Evolutionary conservation across 2,113 vertebrate species (phyloP), one percentile per base, ranked within the genome.

Genomic region (Raja brachyura): DNA sequence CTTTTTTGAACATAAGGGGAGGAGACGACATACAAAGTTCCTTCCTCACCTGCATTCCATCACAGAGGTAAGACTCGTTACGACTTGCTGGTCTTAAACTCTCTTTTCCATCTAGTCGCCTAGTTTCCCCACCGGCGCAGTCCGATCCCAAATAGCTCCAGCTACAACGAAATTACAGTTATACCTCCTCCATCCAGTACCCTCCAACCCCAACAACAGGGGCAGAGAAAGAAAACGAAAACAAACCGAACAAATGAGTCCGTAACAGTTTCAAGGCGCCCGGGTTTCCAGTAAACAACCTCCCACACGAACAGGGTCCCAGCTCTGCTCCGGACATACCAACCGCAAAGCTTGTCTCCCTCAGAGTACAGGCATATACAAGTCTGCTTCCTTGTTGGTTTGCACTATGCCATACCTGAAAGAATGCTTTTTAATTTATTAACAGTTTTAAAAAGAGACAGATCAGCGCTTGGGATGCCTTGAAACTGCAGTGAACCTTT

Each of bases 21-120:
- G 9, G 48, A 48, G 18, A 83, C 79, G 3, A 83, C 20, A 54
- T 83, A 54, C 33, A 83, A 83, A 83, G 22, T 85, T 85, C 54
- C 16, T 81, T 54, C 76, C 20, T 85, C 56, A 85, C 81, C 81
- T 85, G 54, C 48, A 85, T 85, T 25, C 81, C 81, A 59, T 59
- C 20, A 48, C 81, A 85, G 54, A 56, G 81, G 1, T 9, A 48
- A 59, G 81, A 85, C 81, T 56, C 20, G 39, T 81, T 48, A 39
- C 78, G 39, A 48, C 1, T 22, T 28, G 56, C 54, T 56, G 22
- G 78, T 54, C 20, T 28, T 28, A 56, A 28, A 9, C 56, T 85
- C 22, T 22, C 10, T 54, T 25, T 56, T 85, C 81, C 81, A 85
- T 85, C 39, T 5, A 56, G 56, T 22, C 18, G 25, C 79, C 8